Conservation (phyloP, 2,797 vertebrate species). For the Streptopelia turtur region DNA sequence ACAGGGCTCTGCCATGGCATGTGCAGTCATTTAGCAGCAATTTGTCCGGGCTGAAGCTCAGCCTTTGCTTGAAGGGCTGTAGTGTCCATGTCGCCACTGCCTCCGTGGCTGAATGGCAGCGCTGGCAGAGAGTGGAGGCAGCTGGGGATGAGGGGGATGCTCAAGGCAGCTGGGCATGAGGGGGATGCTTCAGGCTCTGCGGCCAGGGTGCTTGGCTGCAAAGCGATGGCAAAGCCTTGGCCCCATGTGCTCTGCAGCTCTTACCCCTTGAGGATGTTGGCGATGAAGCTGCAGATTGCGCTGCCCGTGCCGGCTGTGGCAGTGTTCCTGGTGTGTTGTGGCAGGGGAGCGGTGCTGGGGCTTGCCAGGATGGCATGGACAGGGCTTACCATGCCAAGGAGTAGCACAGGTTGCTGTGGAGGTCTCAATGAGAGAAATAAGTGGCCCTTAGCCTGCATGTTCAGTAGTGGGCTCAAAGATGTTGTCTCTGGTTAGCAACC, state of each 20-base stretch:
- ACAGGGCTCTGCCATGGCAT: not conserved
- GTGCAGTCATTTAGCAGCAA: not conserved
- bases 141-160: not conserved
- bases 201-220: not conserved
- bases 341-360: not conserved
- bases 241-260: not conserved
- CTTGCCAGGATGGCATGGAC: not conserved
- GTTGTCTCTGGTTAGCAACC: not conserved
- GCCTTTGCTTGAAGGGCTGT: not conserved
- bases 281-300: not conserved
- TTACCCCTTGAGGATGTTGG: not conserved
- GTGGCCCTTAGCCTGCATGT: rapidly evolving
- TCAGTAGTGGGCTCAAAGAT: not conserved
- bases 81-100: rapidly evolving
- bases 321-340: not conserved
- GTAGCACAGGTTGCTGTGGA: not conserved
- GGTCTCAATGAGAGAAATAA: not conserved
- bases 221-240: not conserved
- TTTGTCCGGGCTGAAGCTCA: not conserved
- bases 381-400: not conserved
- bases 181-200: not conserved
- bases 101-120: not conserved
- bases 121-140: rapidly evolving
- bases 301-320: not conserved
- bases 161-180: too few species aligned